phyloP scores from a whole-genome alignment of 2,888 invertebrate species.

The Latrodectus elegans region DNA sequence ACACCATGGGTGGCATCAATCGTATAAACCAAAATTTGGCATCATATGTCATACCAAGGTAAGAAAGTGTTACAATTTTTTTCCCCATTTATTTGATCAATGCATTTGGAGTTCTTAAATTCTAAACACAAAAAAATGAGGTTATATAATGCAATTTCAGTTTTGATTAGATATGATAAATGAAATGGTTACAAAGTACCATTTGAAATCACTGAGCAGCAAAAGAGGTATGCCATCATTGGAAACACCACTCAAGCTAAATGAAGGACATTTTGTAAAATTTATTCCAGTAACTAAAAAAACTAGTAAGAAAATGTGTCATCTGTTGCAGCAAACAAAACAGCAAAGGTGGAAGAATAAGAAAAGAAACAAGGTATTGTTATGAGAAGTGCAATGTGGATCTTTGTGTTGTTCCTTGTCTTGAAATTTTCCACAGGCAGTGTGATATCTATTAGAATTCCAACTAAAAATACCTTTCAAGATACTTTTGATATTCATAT shows the following conservation, averaged over 20 bases:
- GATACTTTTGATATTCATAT: slow-evolving; percentile 12
- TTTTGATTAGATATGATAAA: slow-evolving; percentile 10
- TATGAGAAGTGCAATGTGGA: background rate
- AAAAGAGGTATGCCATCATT: background rate
- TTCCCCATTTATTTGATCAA: slow-evolving; percentile 49
- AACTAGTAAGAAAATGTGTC: slow-evolving; percentile 7
- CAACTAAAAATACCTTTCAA: background rate
- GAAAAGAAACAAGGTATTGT: background rate
- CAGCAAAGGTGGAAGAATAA: slow-evolving; percentile 17
- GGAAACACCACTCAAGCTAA: slow-evolving; percentile 4
- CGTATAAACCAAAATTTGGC: slow-evolving; percentile 6
- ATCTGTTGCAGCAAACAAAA: slow-evolving; percentile 15
- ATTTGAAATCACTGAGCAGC: background rate
- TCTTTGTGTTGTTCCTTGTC: slow-evolving; percentile 12
- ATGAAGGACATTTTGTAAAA: slow-evolving; percentile 16
- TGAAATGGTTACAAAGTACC: slow-evolving; percentile 20
- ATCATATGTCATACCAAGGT: slow-evolving; percentile 21
- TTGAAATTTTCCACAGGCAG: slow-evolving; percentile 14
- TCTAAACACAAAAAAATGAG: slow-evolving; percentile 7
- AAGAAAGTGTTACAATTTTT: no score
- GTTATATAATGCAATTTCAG: slow-evolving; percentile 8
- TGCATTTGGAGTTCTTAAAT: slow-evolving; percentile 28
- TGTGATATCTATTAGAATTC: background rate
- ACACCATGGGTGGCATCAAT: slow-evolving; percentile 14
- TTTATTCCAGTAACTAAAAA: slow-evolving; percentile 13